Conservation (phyloP, 2,888 invertebrate species). For the Cephus rjabovi region DNA sequence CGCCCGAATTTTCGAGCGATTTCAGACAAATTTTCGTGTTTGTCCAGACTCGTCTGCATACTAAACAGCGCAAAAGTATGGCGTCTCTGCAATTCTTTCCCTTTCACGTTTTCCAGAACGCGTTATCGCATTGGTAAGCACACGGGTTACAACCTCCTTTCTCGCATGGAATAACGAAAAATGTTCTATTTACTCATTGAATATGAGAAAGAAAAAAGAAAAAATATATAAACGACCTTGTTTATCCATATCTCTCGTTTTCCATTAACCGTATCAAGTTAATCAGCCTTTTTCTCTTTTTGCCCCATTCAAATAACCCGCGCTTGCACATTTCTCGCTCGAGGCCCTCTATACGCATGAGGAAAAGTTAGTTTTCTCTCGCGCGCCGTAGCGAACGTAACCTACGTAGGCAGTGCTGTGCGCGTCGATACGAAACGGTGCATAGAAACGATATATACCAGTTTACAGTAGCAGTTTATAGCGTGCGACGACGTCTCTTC, state of each 20-base stretch:
- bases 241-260: neutral
- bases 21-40: constrained; percentile 42
- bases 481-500: neutral
- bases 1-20: constrained; percentile 36
- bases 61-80: constrained; percentile 32
- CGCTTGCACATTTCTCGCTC: neutral
- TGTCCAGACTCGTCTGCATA: constrained; percentile 44
- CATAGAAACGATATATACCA: neutral
- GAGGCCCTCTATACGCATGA: neutral
- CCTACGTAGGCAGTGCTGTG: neutral
- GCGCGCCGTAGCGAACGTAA: neutral
- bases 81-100: neutral
- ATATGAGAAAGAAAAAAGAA: neutral
- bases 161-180: neutral
- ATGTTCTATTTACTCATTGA: neutral
- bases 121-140: neutral
- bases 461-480: neutral
- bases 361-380: neutral
- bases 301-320: neutral
- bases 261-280: neutral
- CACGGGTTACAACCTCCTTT: neutral
- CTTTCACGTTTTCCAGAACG: neutral
- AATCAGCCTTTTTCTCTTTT: constrained; percentile 3
- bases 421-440: neutral
- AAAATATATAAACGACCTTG: neutral